Evolutionary conservation across 2,797 vertebrate genomes (phyloP), one percentile per base, ranked within the genome.

Genomic region (Lepus oiostolus): DNA sequence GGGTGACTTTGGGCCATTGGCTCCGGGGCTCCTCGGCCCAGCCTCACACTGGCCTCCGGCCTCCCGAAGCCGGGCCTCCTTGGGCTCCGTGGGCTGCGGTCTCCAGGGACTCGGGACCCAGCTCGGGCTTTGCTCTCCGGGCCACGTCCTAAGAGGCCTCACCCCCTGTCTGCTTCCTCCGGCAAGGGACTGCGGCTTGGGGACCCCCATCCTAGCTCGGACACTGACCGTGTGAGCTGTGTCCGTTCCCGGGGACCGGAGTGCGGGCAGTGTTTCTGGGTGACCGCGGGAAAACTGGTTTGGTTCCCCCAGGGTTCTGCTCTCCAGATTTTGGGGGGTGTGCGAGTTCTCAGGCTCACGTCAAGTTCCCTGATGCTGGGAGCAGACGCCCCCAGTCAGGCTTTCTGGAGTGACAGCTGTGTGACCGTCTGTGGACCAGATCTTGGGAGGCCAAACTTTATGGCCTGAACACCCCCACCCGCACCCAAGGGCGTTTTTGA

Each of bases 1-100:
- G 32, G 96, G 92, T 96, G 95, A 97, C 97, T 97, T 96, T 95
- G 96, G 93, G 86, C 77, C 2, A 52, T 74, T 74, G 94, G 84
- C 88, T 52, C 92, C 28, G 22, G 60, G 85, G 13, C 68, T 85
- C 14, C 85, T 24, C 4, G 5, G 38, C 77, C 42, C 22, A 22
- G 60, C 35, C 13, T 82, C 2, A 47, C 35, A 35, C 21, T 77
- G 2, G 52, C 22, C 42, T 87, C 32, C 77, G 26, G 79, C 79
- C 11, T 1, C 47, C 84, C 91, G 50, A 72, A 9, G 52, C 60
- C 35, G 24, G 42, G 70, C n/a, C 91, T 75, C 47, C 13, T 30
- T 58, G 4, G 92, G 94, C 26, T 63, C 60, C 71, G 35, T 17
- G 81, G 79, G 28, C 22, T 58, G 42, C 24, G 14, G 70, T 60